Percentiles rank a stretch among this genome's conserved stretches.
These are phyloP conservation scores for Pristiophorus japonicus DNA, from an alignment of 2,113 vertebrate species.

Conservation along the genomic window DNA sequence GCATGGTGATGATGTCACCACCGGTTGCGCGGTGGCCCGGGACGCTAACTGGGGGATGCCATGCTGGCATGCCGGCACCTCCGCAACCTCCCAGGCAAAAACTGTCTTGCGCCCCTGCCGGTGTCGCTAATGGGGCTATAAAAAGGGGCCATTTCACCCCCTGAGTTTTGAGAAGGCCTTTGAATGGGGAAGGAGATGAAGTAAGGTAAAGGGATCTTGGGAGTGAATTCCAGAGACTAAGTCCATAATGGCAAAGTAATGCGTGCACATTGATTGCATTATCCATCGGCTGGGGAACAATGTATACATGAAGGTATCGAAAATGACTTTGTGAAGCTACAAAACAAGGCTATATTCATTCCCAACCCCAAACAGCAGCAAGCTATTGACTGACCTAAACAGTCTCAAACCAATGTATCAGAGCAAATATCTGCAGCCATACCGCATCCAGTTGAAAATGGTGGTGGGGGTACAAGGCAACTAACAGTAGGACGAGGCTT, in stretches of 20 bases:
- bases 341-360: background rate
- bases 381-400: background rate
- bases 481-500: background rate
- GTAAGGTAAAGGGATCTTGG: background rate
- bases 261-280: background rate
- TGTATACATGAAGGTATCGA: background rate
- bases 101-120: no score
- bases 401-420: background rate
- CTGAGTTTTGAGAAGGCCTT: background rate
- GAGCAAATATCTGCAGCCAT: background rate
- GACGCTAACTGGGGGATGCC: no score
- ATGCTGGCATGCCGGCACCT: no score
- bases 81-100: no score
- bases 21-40: no score
- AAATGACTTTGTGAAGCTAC: background rate
- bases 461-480: background rate
- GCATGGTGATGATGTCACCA: no score
- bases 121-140: no score
- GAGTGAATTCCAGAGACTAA: background rate
- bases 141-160: no score
- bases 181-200: background rate
- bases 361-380: background rate
- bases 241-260: background rate
- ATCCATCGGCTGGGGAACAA: background rate
- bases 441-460: background rate